Conservation (phyloP, 2,888 invertebrate species). For the Drosophila robusta region DNA sequence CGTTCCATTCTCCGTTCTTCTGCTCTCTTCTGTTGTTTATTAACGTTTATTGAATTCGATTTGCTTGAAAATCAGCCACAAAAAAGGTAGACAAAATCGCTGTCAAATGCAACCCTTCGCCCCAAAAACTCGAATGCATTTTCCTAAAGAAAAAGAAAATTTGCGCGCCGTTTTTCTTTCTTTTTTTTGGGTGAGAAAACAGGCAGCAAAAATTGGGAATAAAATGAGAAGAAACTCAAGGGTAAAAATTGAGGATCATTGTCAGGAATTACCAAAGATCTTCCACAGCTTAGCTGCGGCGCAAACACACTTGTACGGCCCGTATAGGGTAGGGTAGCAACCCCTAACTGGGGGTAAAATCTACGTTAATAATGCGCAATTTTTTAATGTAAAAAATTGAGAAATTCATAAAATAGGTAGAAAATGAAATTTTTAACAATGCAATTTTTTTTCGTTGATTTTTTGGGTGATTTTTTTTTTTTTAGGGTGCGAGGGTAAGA, state of each 20-base stretch:
- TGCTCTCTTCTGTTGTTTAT: slow-evolving; percentile 61
- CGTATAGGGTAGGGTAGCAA: slow-evolving; percentile 14
- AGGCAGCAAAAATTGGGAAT: slow-evolving; percentile 29
- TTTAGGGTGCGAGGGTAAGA: slow-evolving; percentile 54
- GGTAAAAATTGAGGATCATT: slow-evolving; percentile 80
- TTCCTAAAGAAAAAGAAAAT: not conserved
- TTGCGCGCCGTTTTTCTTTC: slow-evolving; percentile 11
- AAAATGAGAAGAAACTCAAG: slow-evolving; percentile 54
- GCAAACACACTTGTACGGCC: slow-evolving; percentile 50
- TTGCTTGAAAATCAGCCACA: slow-evolving; percentile 67
- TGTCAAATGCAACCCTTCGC: slow-evolving; percentile 71
- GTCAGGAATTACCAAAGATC: slow-evolving; percentile 72
- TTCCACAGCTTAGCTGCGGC: slow-evolving; percentile 72
- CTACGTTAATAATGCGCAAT: slow-evolving; percentile 71
- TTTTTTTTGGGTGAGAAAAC: slow-evolving; percentile 56
- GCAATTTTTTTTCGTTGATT: slow-evolving; percentile 19
- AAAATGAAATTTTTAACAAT: slow-evolving; percentile 13
- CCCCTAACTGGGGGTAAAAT: slow-evolving; percentile 41
- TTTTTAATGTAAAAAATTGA: slow-evolving; percentile 68
- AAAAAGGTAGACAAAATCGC: slow-evolving; percentile 44
- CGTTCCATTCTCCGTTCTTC: slow-evolving; percentile 42
- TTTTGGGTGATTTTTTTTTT: slow-evolving; percentile 52
- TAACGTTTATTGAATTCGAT: slow-evolving; percentile 74
- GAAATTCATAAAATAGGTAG: slow-evolving; percentile 53
- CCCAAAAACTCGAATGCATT: slow-evolving; percentile 9